Evolutionary conservation across 1,140 invertebrate species (phyloP).

Genomic region (Diorhabda sublineata): DNA sequence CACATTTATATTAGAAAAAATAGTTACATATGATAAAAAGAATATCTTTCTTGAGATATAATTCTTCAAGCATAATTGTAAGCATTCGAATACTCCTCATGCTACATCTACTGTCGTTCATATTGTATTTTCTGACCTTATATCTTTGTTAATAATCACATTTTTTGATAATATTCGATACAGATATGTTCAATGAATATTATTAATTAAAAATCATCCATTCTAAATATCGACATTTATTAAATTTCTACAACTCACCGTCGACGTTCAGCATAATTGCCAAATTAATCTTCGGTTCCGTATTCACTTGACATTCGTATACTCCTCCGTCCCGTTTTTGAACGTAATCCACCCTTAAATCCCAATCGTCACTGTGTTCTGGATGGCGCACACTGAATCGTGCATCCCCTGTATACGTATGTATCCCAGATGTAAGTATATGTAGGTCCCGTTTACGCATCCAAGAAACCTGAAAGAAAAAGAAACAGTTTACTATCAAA

Average conservation of each 20-base stretch:
- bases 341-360: slow-evolving; percentile 81
- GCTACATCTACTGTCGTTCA: too few species aligned
- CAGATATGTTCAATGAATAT: too few species aligned
- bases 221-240: too few species aligned
- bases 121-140: too few species aligned
- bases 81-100: too few species aligned
- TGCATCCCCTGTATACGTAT: slow-evolving; percentile 83
- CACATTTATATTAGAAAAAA: too few species aligned
- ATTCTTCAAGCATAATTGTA: too few species aligned
- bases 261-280: slow-evolving; percentile 71
- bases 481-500: not conserved
- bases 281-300: slow-evolving; percentile 81
- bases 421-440: slow-evolving; percentile 80
- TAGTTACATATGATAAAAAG: too few species aligned
- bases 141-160: too few species aligned
- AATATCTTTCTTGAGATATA: too few species aligned
- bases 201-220: too few species aligned
- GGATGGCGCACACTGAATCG: slow-evolving; percentile 80
- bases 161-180: too few species aligned
- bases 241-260: slow-evolving; percentile 55
- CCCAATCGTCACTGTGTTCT: slow-evolving; percentile 86
- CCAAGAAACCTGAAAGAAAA: slow-evolving; percentile 75
- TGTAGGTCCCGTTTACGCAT: slow-evolving; percentile 86
- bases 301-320: slow-evolving; percentile 83
- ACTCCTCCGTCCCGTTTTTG: slow-evolving; percentile 80